Conservation (phyloP, 2,797 vertebrate species). For the Channa striata region DNA sequence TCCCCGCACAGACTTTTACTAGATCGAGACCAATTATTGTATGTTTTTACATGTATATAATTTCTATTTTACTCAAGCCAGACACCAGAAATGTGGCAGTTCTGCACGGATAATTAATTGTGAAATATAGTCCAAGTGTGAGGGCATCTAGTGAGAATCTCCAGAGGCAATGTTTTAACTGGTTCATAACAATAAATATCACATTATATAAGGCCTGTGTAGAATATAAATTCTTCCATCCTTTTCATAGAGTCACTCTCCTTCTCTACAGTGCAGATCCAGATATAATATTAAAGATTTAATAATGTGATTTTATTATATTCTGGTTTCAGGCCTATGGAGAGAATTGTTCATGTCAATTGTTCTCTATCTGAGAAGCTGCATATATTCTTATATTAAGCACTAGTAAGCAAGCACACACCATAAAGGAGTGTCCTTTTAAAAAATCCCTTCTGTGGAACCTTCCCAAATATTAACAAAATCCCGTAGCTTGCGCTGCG, state of each 20-base stretch:
- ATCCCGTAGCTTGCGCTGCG: too few species aligned
- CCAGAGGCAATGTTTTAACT: constrained; percentile 42
- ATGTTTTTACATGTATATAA: constrained; percentile 48
- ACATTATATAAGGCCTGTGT: constrained; percentile 20
- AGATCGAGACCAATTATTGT: constrained; percentile 23
- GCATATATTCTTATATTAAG: constrained; percentile 23
- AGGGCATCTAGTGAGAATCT: constrained; percentile 35
- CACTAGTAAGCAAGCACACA: background rate
- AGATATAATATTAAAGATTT: constrained; percentile 50
- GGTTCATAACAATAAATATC: constrained; percentile 49
- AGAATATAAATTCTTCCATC: constrained; percentile 37
- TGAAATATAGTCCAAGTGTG: constrained; percentile 43
- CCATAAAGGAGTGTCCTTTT: background rate
- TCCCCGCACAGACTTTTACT: constrained; percentile 13
- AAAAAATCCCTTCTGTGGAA: background rate
- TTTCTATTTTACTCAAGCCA: constrained; percentile 42
- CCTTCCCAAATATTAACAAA: too few species aligned
- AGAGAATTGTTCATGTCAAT: constrained; percentile 16
- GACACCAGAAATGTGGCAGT: constrained; percentile 21
- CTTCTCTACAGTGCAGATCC: constrained; percentile 7
- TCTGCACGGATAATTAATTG: constrained; percentile 48
- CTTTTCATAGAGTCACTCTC: constrained; percentile 34
- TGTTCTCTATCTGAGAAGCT: constrained; percentile 13
- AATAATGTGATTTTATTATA: constrained; percentile 41
- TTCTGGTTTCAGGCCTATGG: constrained; percentile 30